Percentiles rank a stretch among this genome's conserved stretches.
Conservation (phyloP, 2,797 vertebrate species). For the Hypotaenidia philippensis region DNA sequence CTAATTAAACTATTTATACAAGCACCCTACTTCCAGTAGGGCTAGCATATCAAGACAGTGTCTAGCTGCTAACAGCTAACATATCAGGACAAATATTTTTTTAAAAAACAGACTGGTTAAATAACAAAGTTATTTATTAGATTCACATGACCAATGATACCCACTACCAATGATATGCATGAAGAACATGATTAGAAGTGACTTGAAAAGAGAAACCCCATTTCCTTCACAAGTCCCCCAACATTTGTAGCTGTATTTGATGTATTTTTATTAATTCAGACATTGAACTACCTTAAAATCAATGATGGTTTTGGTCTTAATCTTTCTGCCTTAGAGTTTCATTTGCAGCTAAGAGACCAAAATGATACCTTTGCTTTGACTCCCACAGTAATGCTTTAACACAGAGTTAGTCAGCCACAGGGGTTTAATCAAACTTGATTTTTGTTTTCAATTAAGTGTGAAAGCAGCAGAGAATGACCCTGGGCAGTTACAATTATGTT, state of each 20-base stretch:
- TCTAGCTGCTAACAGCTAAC: not conserved
- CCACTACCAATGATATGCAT: not conserved
- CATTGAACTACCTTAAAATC: not conserved
- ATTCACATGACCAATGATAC: not conserved
- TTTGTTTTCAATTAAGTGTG: not conserved
- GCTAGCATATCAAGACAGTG: not conserved
- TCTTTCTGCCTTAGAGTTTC: not conserved
- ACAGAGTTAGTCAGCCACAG: not conserved
- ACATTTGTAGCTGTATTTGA: not conserved
- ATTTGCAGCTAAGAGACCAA: not conserved
- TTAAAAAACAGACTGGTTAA: not conserved
- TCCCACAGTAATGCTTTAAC: not conserved
- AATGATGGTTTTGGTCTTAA: not conserved
- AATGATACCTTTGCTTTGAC: not conserved
- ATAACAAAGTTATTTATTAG: not conserved
- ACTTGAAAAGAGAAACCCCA: not conserved
- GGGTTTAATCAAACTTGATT: no score
- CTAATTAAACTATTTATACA: not conserved
- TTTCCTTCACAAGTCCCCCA: not conserved
- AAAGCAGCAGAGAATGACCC: not conserved
- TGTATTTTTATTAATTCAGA: not conserved
- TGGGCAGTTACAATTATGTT: not conserved
- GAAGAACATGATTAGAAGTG: not conserved
- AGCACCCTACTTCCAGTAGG: not conserved
- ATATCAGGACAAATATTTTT: not conserved